Base-by-base conservation (phyloP, 2,113 vertebrate species). In the Arenaria interpres region DNA sequence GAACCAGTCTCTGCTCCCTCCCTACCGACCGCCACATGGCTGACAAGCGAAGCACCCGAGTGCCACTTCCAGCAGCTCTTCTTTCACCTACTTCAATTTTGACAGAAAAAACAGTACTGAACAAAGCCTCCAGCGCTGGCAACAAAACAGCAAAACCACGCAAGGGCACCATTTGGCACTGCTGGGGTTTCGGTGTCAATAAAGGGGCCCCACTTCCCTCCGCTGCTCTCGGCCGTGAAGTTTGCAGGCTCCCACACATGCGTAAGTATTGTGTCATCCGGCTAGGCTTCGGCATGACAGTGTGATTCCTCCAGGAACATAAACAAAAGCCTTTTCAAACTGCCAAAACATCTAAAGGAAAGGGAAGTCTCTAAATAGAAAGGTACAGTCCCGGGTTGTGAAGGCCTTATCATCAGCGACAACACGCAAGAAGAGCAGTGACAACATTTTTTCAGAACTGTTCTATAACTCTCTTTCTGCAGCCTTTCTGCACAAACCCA, bases 361-460 rank as follows among this genome's bases (percentile, higher is more conserved):
- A 88, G 15, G 85, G 82, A 96, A 94, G 82, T 87, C 90, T 79
- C 86, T 81, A 96, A 93, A 89, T 57, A 93, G 90, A 82, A 94
- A 93, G 43, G 64, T 37, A 57, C 53, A 60, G 28, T 32, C 33
- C 75, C 56, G 37, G 46, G 51, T 74, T 84, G 39, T n/a, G 37
- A 81, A 87, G 60, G 72, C 45, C 25, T 74, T 77, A 85, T 77
- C 41, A 83, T 39, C 48, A 53, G 33, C 19, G 3, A 73, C 66
- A 80, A 17, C 51, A 69, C n/a, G 27, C 3, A 6, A 46, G 3
- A 78, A 78, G 2, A 78, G 28, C 9, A 7, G 27, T 33, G 50
- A 64, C 24, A 90, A 54, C 10, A 12, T 16, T 45, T 71, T 88
- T 79, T 43, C 39, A 88, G 23, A 39, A 8, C 3, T 81, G 30